Evolutionary conservation across 2,797 vertebrate genomes (phyloP).

Genomic region (Myotis vivesi): DNA sequence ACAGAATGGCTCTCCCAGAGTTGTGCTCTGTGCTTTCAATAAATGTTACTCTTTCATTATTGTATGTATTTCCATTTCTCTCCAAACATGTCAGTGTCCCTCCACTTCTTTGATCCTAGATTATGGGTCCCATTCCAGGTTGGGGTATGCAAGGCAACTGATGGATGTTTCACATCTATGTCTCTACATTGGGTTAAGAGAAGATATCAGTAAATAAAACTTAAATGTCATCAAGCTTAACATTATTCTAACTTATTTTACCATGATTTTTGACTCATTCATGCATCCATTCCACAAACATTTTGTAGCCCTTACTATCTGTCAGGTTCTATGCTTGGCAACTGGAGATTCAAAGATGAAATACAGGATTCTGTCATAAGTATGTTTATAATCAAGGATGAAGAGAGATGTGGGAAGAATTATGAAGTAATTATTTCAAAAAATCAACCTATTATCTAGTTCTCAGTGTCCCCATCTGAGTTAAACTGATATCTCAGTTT

Average conservation of each 20-base stretch:
- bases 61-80: background rate
- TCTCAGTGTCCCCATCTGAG: background rate
- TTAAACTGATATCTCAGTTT: background rate
- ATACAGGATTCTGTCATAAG: background rate
- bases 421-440: background rate
- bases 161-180: too few species aligned
- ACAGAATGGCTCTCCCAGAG: background rate
- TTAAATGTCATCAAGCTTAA: background rate
- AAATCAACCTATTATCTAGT: background rate
- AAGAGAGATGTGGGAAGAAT: background rate
- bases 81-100: background rate
- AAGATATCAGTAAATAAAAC: background rate
- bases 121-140: too few species aligned
- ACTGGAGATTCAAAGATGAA: background rate
- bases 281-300: background rate
- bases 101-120: slow-evolving; percentile 23
- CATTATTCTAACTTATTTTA: background rate
- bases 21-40: background rate
- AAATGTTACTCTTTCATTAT: background rate
- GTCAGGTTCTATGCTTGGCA: background rate
- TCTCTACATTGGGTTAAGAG: too few species aligned
- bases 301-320: background rate
- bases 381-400: background rate
- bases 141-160: too few species aligned
- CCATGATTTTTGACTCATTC: background rate